phyloP scores from a whole-genome alignment of 2,888 invertebrate species.

The Mythimna loreyi region DNA sequence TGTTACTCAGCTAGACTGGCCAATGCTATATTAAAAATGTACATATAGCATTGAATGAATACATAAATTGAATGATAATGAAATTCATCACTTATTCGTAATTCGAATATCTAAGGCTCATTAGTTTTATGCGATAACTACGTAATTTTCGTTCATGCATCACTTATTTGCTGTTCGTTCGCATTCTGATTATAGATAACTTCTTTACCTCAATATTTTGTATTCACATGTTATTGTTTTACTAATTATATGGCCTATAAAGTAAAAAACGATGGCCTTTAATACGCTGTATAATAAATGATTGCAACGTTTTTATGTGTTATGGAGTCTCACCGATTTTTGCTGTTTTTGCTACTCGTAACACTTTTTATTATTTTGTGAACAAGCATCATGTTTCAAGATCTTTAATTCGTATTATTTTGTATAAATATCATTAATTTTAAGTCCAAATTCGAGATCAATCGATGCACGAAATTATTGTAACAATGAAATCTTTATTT shows the following conservation, averaged over 20 bases:
- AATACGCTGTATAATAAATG: constrained; percentile 10
- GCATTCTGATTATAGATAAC: constrained; percentile 10
- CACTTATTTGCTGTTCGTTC: constrained; percentile 19
- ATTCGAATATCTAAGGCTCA: constrained; percentile 3
- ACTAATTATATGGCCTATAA: constrained; percentile 29
- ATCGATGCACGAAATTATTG: constrained; percentile 29
- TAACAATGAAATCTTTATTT: constrained; percentile 39
- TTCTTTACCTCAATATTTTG: not conserved
- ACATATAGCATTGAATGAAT: constrained; percentile 25
- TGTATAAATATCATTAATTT: constrained; percentile 19
- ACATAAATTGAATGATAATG: constrained; percentile 32
- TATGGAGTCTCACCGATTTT: constrained; percentile 2
- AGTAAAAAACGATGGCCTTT: constrained; percentile 23
- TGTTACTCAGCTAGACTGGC: constrained; percentile 3
- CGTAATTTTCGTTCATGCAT: constrained; percentile 13
- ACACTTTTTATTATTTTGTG: constrained; percentile 33
- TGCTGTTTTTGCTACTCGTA: constrained; percentile 1
- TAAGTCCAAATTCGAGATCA: constrained; percentile 41
- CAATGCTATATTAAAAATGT: constrained; percentile 30
- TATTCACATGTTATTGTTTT: constrained; percentile 7
- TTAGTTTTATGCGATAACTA: constrained; percentile 34
- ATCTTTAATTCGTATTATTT: constrained; percentile 28
- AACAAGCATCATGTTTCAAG: constrained; percentile 31
- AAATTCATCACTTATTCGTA: constrained; percentile 13
- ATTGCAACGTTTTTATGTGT: constrained; percentile 10